These are phyloP conservation scores for Phalacrocorax carbo DNA, from an alignment of 2,113 vertebrate species.

Conservation along the genomic window DNA sequence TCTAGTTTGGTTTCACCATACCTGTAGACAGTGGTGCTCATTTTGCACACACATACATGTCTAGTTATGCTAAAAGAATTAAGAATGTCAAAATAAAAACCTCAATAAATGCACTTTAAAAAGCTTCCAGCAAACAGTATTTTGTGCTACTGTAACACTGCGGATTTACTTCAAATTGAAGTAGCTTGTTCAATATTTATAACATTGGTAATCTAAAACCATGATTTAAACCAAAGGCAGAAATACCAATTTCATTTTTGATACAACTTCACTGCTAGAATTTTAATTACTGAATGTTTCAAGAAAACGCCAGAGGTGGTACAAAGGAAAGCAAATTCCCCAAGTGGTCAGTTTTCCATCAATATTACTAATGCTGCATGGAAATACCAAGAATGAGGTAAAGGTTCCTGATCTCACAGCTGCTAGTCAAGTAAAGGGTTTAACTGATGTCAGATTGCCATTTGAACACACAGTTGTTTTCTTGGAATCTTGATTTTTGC, in stretches of 20 bases:
- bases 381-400: not conserved
- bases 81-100: not conserved
- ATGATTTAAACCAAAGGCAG: not conserved
- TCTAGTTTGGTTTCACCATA: not conserved
- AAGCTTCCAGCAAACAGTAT: not conserved
- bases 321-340: not conserved
- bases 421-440: not conserved
- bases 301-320: not conserved
- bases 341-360: not conserved
- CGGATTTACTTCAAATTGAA: not conserved
- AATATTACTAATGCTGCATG: not conserved
- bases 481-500: not conserved
- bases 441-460: not conserved
- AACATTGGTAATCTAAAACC: not conserved
- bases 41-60: not conserved
- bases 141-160: not conserved
- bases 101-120: not conserved
- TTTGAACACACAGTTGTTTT: not conserved
- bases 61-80: not conserved
- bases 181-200: slow-evolving; percentile 7
- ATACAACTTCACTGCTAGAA: not conserved
- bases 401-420: not conserved
- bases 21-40: not conserved
- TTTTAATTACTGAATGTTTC: not conserved
- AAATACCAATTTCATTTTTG: not conserved